Conservation (phyloP, 1,140 invertebrate species). For the Dreissena rostriformis region DNA sequence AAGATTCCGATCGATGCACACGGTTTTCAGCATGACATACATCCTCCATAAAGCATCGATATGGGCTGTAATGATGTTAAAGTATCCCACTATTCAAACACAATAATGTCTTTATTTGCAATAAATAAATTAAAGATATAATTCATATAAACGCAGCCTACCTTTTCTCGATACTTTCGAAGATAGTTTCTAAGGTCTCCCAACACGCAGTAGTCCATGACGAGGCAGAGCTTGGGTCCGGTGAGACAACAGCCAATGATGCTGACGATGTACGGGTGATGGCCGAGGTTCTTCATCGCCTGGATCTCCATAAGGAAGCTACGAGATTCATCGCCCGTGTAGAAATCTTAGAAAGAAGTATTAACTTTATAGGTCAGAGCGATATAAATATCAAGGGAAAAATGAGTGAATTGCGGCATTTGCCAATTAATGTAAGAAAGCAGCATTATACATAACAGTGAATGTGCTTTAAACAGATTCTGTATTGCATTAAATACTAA, state of each 20-base stretch:
- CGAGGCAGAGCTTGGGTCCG: slow-evolving; percentile 82
- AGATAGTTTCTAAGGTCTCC: slow-evolving; percentile 95
- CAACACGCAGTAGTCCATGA: slow-evolving; percentile 96
- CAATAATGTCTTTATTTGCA: too few species aligned
- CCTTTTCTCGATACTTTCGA: slow-evolving; percentile 86
- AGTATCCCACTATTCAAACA: too few species aligned
- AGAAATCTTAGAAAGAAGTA: slow-evolving; percentile 61
- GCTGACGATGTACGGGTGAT: slow-evolving; percentile 75
- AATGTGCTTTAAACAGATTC: too few species aligned
- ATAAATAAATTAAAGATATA: not conserved
- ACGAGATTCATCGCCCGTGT: slow-evolving; percentile 70
- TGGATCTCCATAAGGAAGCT: slow-evolving; percentile 75
- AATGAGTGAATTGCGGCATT: too few species aligned
- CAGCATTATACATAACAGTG: too few species aligned
- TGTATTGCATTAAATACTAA: too few species aligned
- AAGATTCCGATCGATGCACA: too few species aligned
- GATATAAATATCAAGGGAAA: not conserved
- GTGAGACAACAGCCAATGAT: slow-evolving; percentile 76
- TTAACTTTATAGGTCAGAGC: not conserved
- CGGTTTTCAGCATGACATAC: too few species aligned
- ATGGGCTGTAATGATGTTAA: too few species aligned
- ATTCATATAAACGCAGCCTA: slow-evolving; percentile 28
- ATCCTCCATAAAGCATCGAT: too few species aligned
- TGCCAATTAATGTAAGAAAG: too few species aligned
- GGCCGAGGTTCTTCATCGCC: slow-evolving; percentile 76